Percentiles rank a stretch among this genome's conserved stretches.
Evolutionary conservation across 2,113 vertebrate species (phyloP).

Genomic region (Sardina pilchardus): DNA sequence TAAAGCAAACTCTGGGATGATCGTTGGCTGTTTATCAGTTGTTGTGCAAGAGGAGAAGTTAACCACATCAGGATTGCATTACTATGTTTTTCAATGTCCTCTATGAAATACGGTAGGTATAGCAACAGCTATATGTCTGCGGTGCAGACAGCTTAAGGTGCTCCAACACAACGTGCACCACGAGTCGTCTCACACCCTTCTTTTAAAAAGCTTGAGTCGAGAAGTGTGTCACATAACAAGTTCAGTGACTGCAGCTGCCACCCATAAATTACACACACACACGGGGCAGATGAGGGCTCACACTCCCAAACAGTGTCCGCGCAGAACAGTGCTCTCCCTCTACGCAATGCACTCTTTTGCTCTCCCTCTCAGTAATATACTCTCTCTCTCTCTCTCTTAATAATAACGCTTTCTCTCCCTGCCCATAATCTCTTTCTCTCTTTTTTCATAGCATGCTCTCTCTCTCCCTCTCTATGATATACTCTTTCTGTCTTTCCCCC

Average conservation of each 20-base stretch:
- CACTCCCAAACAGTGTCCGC: constrained; percentile 34
- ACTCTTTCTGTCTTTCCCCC: neutral
- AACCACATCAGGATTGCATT: neutral
- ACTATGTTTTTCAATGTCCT: neutral
- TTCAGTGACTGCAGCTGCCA: constrained; percentile 45
- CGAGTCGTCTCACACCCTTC: neutral
- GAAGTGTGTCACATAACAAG: constrained; percentile 43
- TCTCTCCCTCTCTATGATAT: neutral
- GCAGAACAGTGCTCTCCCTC: neutral
- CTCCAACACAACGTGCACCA: neutral
- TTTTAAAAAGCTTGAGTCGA: constrained; percentile 33
- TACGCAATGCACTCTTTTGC: neutral
- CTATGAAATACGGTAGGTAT: neutral
- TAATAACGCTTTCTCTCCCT: too few species aligned
- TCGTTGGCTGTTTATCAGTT: neutral
- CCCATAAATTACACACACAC: constrained; percentile 39
- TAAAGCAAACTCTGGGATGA: neutral
- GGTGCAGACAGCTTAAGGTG: neutral
- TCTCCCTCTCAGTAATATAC: neutral
- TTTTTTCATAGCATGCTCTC: too few species aligned
- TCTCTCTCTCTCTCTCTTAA: neutral
- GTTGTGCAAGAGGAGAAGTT: neutral
- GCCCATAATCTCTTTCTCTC: too few species aligned
- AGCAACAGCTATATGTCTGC: neutral
- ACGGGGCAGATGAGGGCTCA: constrained; percentile 22